phyloP scores from a whole-genome alignment of 2,888 invertebrate genomes.

The Mystacides longicornis region DNA sequence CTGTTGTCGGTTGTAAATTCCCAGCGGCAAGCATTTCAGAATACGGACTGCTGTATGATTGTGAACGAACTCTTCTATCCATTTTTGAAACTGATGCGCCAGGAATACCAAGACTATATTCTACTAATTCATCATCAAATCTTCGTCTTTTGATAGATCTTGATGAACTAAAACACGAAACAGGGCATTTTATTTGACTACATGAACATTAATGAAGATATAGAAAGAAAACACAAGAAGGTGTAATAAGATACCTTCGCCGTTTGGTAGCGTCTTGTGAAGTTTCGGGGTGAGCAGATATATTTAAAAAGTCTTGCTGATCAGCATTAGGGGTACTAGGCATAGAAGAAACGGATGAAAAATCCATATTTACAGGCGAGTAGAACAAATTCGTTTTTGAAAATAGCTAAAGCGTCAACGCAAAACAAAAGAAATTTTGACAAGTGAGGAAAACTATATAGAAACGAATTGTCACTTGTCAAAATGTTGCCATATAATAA shows the following conservation, averaged over 20 bases:
- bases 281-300: slow-evolving; percentile 35
- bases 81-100: slow-evolving; percentile 43
- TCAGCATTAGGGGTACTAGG: slow-evolving; percentile 33
- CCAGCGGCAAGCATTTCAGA: slow-evolving; percentile 38
- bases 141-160: slow-evolving; percentile 91
- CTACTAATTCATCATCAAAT: slow-evolving; percentile 96
- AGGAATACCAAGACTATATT: slow-evolving; percentile 71
- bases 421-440: no score
- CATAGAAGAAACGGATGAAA: slow-evolving; percentile 40
- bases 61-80: slow-evolving; percentile 43
- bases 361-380: no score
- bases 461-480: no score
- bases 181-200: background rate
- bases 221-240: background rate
- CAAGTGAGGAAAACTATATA: no score
- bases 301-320: slow-evolving; percentile 38
- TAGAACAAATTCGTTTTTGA: no score
- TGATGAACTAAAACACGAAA: slow-evolving; percentile 68
- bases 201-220: background rate
- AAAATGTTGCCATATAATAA: no score
- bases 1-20: slow-evolving; percentile 25
- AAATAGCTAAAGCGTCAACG: no score
- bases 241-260: slow-evolving; percentile 36
- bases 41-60: slow-evolving; percentile 46
- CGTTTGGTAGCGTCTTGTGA: slow-evolving; percentile 43